These are phyloP conservation scores for Enhydra lutris DNA, from an alignment of 2,113 vertebrate species.

Conservation along the genomic window DNA sequence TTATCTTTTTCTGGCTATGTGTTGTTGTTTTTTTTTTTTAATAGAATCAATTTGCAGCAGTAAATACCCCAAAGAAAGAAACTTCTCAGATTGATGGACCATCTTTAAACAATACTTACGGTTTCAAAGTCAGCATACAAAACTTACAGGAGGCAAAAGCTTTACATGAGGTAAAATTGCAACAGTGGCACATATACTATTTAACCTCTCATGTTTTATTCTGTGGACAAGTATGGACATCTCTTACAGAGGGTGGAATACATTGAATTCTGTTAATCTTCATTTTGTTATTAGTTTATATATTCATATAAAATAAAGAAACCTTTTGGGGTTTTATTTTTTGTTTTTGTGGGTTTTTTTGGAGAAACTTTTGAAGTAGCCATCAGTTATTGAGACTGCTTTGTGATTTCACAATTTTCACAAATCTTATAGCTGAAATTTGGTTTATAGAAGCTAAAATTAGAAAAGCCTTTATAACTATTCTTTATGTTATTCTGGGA, in stretches of 20 bases:
- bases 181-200: background rate
- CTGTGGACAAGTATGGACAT: background rate
- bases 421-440: constrained; percentile 35
- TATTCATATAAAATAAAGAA: constrained; percentile 26
- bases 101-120: constrained; percentile 94
- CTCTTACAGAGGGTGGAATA: background rate
- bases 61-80: constrained; percentile 90
- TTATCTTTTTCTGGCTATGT: constrained; percentile 66
- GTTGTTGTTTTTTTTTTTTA: background rate
- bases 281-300: constrained; percentile 33
- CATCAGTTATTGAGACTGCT: background rate
- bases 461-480: constrained; percentile 15
- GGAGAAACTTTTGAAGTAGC: background rate
- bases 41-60: constrained; percentile 93
- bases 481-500: background rate
- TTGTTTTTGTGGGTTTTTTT: too few species aligned
- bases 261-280: constrained; percentile 1
- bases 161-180: constrained; percentile 92
- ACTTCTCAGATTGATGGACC: constrained; percentile 96
- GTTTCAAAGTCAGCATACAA: constrained; percentile 97
- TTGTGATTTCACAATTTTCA: constrained; percentile 39
- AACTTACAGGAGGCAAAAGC: constrained; percentile 97
- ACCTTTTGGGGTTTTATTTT: background rate
- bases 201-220: background rate
- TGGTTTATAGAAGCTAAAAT: constrained; percentile 26